Conservation (phyloP, 2,888 invertebrate genomes). For the Nomada hirtipes region DNA sequence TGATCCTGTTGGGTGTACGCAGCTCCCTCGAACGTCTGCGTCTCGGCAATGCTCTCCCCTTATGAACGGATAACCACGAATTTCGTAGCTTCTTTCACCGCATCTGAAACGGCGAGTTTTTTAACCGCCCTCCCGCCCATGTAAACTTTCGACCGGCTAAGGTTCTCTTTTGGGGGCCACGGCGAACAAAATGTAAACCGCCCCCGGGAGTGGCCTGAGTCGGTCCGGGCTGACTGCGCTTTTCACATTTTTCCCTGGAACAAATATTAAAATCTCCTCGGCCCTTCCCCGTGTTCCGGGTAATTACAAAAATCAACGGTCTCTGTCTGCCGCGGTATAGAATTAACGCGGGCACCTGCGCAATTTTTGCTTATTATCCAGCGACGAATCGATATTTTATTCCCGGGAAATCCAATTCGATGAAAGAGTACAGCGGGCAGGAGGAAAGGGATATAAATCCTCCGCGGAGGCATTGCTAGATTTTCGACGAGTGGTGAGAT, state of each 20-base stretch:
- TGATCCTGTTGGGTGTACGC: conserved; percentile 77
- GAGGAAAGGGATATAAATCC: background rate
- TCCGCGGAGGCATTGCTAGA: background rate
- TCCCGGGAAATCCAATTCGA: conserved; percentile 55
- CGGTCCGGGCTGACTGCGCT: background rate
- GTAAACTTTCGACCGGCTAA: background rate
- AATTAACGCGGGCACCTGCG: background rate
- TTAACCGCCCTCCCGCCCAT: background rate
- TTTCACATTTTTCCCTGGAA: background rate
- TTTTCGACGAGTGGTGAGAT: conserved; percentile 7
- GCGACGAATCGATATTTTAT: conserved; percentile 34
- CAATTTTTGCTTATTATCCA: too few species aligned
- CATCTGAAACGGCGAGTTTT: background rate
- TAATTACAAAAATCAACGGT: conserved; percentile 33
- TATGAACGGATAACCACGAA: background rate
- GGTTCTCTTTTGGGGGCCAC: background rate
- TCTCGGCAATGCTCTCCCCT: conserved; percentile 44
- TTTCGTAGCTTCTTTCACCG: background rate
- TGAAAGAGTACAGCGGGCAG: background rate
- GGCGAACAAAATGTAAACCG: conserved; percentile 29
- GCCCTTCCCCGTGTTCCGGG: conserved; percentile 1
- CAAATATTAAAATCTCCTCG: conserved; percentile 49
- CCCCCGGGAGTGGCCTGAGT: conserved; percentile 2
- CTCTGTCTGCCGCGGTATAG: too few species aligned
- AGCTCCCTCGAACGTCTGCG: conserved; percentile 55